Evolutionary conservation across 2,113 vertebrate species (phyloP).

Genomic region (Alligator sinensis): DNA sequence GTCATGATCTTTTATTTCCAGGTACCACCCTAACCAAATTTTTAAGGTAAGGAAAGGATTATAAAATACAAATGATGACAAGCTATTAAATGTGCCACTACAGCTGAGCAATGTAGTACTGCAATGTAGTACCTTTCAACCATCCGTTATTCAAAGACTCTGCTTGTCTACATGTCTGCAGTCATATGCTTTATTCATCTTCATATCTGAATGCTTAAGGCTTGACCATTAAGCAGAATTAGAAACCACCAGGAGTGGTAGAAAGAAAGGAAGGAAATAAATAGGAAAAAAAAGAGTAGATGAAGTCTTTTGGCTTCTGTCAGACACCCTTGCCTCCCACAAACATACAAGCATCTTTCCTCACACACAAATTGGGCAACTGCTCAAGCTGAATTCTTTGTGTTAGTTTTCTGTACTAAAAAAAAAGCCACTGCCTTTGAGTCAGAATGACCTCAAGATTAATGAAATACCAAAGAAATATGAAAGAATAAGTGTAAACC

Average conservation of each 20-base stretch:
- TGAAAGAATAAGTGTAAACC: neutral
- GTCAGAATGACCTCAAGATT: neutral
- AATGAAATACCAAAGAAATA: neutral
- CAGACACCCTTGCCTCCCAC: neutral
- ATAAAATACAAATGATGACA: conserved; percentile 25
- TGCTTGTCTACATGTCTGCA: neutral
- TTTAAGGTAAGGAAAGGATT: conserved; percentile 25
- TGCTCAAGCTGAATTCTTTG: neutral
- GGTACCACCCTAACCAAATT: conserved; percentile 40
- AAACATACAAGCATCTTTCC: neutral
- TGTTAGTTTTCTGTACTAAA: neutral
- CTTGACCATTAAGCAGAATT: neutral
- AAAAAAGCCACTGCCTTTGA: neutral
- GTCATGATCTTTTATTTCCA: neutral
- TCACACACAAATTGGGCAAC: neutral
- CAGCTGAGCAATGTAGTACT: neutral
- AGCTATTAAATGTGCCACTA: neutral
- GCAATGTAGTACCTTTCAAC: conserved; percentile 1
- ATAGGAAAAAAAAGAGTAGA: neutral
- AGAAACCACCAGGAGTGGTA: neutral
- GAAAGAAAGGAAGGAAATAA: neutral
- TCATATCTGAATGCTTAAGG: neutral
- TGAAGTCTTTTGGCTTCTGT: neutral
- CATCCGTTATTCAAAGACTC: conserved; percentile 10
- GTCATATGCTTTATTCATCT: neutral